Base-by-base conservation (phyloP, 2,113 vertebrate genomes). In the Hippocampus abdominalis region DNA sequence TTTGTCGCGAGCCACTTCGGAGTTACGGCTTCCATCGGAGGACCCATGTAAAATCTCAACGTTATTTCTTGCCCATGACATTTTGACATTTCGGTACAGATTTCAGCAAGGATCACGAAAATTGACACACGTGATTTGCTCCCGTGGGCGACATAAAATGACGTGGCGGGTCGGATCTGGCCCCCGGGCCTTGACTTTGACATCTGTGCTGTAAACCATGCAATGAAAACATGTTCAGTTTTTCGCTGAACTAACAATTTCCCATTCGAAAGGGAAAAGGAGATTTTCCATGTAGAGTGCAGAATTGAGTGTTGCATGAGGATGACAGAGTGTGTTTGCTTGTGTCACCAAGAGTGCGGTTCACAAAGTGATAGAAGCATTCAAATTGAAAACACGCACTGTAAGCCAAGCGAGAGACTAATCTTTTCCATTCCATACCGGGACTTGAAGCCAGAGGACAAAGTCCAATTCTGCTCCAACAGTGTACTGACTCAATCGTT, bases 341-440 rank as follows among this genome's bases (percentile, higher is more conserved):
- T 63, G 42, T 56, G 62, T 71, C 68, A 42, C 25, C 49, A 56
- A 70, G 32, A 36, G 48, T 77, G 20, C 71, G 71, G 68, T 71
- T 68, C 67, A 70, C 36, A 63, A 72, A 81, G 75, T 79, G 69
- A 84, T 53, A 67, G 78, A 70, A 75, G 69, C 67, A 87, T 81
- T 69, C 79, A 82, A 72, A 87, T 87, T 81, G 81, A 83, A 90
- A 89, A 89, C 80, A 83, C 66, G 71, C 64, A 65, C 68, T 73
- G 69, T 71, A 74, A 70, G 85, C 84, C 88, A 89, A 88, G 72
- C 51, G 67, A 84, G 71, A 73, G 79, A 64, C 83, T 87, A 84
- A 90, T 84, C 83, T 87, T 88, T 85, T 89, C 84, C 85, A 88
- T 83, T 81, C 74, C 71, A 81, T 75, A 74, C 70, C 49, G 84